Evolutionary conservation across 2,797 vertebrate species (phyloP).

Genomic region (Oreochromis grahami): DNA sequence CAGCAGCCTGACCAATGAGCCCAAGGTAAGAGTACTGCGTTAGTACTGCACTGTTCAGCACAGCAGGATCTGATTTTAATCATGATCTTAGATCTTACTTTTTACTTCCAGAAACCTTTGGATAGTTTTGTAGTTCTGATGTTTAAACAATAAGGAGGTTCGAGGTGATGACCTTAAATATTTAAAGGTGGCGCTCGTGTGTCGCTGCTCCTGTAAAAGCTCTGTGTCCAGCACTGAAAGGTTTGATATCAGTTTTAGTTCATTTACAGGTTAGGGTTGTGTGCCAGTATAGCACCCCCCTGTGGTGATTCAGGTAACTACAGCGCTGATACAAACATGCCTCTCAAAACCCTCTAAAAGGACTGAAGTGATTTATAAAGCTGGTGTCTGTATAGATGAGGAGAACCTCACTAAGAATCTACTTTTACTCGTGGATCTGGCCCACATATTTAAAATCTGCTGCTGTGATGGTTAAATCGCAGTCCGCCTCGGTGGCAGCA

Average conservation of each 20-base stretch:
- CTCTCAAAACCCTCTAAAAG: neutral
- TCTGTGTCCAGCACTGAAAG: neutral
- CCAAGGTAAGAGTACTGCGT: conserved; percentile 78
- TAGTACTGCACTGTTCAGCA: neutral
- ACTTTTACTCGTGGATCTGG: neutral
- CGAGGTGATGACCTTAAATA: neutral
- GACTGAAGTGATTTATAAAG: neutral
- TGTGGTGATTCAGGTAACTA: neutral
- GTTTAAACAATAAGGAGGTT: neutral
- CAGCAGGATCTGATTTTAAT: neutral
- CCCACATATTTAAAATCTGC: neutral
- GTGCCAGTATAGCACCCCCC: neutral
- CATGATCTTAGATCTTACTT: too few species aligned
- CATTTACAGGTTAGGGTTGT: neutral
- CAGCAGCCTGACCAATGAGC: conserved; percentile 89
- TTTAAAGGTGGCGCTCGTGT: neutral
- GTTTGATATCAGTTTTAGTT: neutral
- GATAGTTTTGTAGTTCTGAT: neutral
- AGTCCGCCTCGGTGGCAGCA: neutral
- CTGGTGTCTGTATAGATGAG: neutral
- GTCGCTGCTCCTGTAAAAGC: neutral
- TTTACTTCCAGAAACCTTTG: neutral
- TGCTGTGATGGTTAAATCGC: neutral
- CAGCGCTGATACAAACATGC: neutral
- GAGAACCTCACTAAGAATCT: neutral